Conservation (phyloP, 2,888 invertebrate genomes). For the Acleris holmiana region DNA sequence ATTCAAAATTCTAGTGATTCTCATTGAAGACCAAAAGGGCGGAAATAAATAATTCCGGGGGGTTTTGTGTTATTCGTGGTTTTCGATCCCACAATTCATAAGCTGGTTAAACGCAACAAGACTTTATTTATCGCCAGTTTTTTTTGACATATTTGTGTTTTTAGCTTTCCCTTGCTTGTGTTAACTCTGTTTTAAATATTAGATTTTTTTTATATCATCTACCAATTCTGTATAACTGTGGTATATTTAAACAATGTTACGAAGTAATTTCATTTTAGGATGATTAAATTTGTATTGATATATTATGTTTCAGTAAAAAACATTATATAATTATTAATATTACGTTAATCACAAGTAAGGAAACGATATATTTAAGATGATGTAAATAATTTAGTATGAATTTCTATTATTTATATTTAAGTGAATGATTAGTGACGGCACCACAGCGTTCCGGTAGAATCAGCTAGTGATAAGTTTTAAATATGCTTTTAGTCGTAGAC, state of each 20-base stretch:
- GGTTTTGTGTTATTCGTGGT: background rate
- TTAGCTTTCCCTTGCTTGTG: slow-evolving; percentile 35
- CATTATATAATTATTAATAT: slow-evolving; percentile 49
- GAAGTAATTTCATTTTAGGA: slow-evolving; percentile 1
- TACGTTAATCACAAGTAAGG: slow-evolving; percentile 54
- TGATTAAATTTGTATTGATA: slow-evolving; percentile 8
- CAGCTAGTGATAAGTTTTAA: slow-evolving; percentile 63
- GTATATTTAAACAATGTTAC: background rate
- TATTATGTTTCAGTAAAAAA: slow-evolving; percentile 42
- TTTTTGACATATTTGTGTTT: slow-evolving; percentile 6
- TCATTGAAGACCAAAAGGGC: too few relatives aligned
- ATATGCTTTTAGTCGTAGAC: slow-evolving; percentile 44
- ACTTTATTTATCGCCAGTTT: slow-evolving; percentile 24
- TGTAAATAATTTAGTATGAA: slow-evolving; percentile 71
- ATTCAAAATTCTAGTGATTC: too few relatives aligned
- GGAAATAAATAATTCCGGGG: too few relatives aligned
- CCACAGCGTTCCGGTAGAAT: slow-evolving; percentile 52
- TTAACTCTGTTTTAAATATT: slow-evolving; percentile 19
- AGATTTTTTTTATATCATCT: background rate
- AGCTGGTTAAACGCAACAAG: slow-evolving; percentile 11
- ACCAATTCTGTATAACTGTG: background rate
- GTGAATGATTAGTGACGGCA: slow-evolving; percentile 51
- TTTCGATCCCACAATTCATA: background rate
- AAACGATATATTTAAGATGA: slow-evolving; percentile 50
- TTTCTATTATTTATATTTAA: slow-evolving; percentile 61